Conservation (phyloP, 2,888 invertebrate genomes). For the Scaptomyza polygonia region DNA sequence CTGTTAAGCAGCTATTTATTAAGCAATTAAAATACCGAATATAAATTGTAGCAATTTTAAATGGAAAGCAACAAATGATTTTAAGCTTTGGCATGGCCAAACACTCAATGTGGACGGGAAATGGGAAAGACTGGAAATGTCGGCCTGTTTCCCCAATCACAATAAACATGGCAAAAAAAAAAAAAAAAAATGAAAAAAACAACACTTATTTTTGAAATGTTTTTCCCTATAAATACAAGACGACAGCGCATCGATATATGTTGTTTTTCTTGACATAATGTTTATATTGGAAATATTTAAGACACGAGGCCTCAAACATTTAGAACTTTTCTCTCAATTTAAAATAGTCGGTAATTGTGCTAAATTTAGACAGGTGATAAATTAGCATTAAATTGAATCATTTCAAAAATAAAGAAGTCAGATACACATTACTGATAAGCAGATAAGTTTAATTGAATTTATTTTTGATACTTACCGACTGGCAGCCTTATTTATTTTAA, state of each 20-base stretch:
- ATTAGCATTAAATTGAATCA: conserved; percentile 38
- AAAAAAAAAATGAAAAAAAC: too few species aligned
- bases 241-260: conserved; percentile 1
- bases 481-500: too few species aligned
- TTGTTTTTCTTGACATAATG: conserved; percentile 43
- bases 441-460: neutral
- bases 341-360: conserved; percentile 49
- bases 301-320: conserved; percentile 33
- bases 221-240: conserved; percentile 2
- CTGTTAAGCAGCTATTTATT: conserved; percentile 56
- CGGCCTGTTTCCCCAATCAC: conserved; percentile 46
- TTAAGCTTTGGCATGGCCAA: conserved; percentile 42
- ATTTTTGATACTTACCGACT: neutral
- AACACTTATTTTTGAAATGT: conserved; percentile 25
- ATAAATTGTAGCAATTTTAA: conserved; percentile 26
- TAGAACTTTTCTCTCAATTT: conserved; percentile 45
- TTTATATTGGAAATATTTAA: conserved; percentile 65
- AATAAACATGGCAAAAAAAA: conserved; percentile 47
- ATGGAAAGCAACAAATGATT: conserved; percentile 48
- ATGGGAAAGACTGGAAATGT: conserved; percentile 57
- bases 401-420: neutral
- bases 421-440: neutral
- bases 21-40: conserved; percentile 67
- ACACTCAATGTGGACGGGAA: conserved; percentile 43
- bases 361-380: conserved; percentile 61